These are phyloP conservation scores for Lasioglossum malachurum DNA, from an alignment of 2,888 invertebrate species.

Conservation along the genomic window DNA sequence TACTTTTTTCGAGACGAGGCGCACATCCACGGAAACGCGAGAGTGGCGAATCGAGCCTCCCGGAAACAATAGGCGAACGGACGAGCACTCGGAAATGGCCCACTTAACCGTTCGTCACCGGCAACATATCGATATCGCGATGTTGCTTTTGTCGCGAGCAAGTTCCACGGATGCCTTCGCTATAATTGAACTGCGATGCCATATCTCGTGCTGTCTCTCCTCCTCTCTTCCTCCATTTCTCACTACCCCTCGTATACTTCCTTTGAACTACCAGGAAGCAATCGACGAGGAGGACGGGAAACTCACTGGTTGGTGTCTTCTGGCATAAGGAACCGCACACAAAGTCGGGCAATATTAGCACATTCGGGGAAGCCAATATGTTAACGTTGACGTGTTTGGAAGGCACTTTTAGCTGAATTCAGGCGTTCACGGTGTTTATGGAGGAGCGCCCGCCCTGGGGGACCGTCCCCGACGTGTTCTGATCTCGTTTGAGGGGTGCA, in stretches of 20 bases:
- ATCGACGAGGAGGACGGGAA: slow-evolving; percentile 16
- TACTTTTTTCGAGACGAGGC: slow-evolving; percentile 16
- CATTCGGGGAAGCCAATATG: slow-evolving; percentile 6
- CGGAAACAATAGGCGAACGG: slow-evolving; percentile 62
- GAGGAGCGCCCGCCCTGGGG: neutral
- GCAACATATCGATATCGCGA: slow-evolving; percentile 60
- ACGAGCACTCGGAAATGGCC: slow-evolving; percentile 62
- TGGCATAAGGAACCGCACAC: slow-evolving; percentile 11
- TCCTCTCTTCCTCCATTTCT: neutral
- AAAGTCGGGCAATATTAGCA: slow-evolving; percentile 9
- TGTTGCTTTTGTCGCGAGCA: slow-evolving; percentile 50
- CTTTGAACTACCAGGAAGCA: slow-evolving; percentile 12
- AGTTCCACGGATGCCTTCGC: slow-evolving; percentile 34
- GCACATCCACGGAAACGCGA: slow-evolving; percentile 18
- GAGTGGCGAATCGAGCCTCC: slow-evolving; percentile 64
- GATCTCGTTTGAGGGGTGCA: neutral
- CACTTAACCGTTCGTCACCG: slow-evolving; percentile 61
- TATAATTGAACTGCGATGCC: slow-evolving; percentile 48
- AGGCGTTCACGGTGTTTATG: neutral
- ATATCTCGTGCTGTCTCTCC: neutral
- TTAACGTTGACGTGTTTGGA: slow-evolving; percentile 8
- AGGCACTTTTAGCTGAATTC: slow-evolving; percentile 17
- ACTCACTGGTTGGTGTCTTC: slow-evolving; percentile 21
- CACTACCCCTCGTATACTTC: neutral
- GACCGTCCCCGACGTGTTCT: neutral